Evolutionary conservation across 2,113 vertebrate genomes (phyloP), one percentile per base, ranked within the genome.

Genomic region (Dicrurus megarhynchus): DNA sequence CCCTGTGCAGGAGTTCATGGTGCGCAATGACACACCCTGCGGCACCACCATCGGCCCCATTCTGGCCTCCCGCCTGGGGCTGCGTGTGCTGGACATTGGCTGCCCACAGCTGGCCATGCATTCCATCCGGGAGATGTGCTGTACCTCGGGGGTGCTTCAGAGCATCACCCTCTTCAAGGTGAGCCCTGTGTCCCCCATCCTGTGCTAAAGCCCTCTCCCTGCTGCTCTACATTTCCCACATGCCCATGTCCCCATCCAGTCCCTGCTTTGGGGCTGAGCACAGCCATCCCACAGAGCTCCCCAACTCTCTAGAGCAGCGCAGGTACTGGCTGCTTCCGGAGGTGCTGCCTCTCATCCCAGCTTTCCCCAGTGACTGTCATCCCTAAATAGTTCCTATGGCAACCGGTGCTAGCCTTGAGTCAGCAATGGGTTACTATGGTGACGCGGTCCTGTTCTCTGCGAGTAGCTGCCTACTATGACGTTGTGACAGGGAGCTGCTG

Each of bases 61-160:
- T 94, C 97, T 99, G 92, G 98, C 99, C 9, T 98, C 99, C 49
- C 98, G 98, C 37, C 98, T 99, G 49, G 99, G 99, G 32, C 93
- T 99, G 87, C 98, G 98, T 0, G 99, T 99, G 28, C 95, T 99
- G 94, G 99, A 99, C 88, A 96, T 99, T 1, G 99, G 99, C 11
- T 98, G 98, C 33, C 99, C 99, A 0, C 99, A 99, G 89, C 98
- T 99, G 80, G 99, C 99, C 95, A 99, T 99, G 99, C 99, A 99
- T 97, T 99, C 99, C 70, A 99, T 99, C 97, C 98, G 99, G 35
- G 99, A 99, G 98, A 99, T 99, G 97, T 99, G 99, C 98, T 99
- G 99, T 93, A 99, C 99, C 73, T 98, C 99, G 0, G 98, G 99
- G 1, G 98, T 99, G 33, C 98, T 99, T 50, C 99, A 99, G 98